A percentile compares a stretch with the other conserved stretches of the same genome.
Evolutionary conservation across 2,797 vertebrate species (phyloP).

Genomic region (Sebastes dallii): DNA sequence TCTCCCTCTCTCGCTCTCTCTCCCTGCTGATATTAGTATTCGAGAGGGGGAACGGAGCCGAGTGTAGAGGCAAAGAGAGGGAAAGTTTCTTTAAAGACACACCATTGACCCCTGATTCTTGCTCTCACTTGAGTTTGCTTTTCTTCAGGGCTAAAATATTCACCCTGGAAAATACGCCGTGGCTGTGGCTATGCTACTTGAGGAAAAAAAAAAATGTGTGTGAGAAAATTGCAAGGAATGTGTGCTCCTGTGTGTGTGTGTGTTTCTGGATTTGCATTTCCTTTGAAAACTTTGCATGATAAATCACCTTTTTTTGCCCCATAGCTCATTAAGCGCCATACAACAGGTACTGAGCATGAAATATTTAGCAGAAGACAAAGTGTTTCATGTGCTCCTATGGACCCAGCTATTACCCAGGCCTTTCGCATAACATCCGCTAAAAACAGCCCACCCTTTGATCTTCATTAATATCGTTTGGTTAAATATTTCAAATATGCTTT

Average conservation of each 20-base stretch:
- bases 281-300: constrained; percentile 83
- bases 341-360: constrained; percentile 79
- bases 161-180: constrained; percentile 87
- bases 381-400: constrained; percentile 79
- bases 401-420: constrained; percentile 75
- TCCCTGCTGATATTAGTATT: constrained; percentile 86
- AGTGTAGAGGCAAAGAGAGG: constrained; percentile 76
- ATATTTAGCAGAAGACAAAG: constrained; percentile 82
- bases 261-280: constrained; percentile 77
- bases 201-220: constrained; percentile 53
- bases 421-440: constrained; percentile 75
- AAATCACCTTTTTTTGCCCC: constrained; percentile 72
- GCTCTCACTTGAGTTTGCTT: constrained; percentile 91
- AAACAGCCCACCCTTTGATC: constrained; percentile 76
- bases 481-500: constrained; percentile 81
- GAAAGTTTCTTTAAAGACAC: constrained; percentile 94
- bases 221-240: constrained; percentile 48
- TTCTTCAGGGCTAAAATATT: constrained; percentile 96
- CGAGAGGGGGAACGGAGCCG: constrained; percentile 82
- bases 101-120: constrained; percentile 90
- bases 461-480: constrained; percentile 80
- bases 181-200: constrained; percentile 80
- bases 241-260: constrained; percentile 38
- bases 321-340: constrained; percentile 77
- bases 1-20: constrained; percentile 64